A percentile compares a stretch with the other conserved stretches of the same genome.
These are phyloP conservation scores for Anas capensis DNA, from an alignment of 2,797 vertebrate genomes.

Conservation along the genomic window DNA sequence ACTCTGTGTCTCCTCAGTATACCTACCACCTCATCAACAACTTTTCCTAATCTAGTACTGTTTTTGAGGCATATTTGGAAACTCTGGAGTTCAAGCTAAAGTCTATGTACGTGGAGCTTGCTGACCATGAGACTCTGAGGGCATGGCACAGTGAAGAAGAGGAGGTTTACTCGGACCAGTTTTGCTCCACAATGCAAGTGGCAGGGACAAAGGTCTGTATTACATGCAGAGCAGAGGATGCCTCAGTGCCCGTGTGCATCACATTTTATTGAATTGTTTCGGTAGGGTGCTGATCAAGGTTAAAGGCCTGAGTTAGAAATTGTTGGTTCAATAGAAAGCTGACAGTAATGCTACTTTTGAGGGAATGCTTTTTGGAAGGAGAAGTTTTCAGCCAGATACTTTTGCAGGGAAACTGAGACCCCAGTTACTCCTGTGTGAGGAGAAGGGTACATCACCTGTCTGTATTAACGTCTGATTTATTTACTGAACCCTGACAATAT, in stretches of 20 bases:
- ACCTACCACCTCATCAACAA: constrained; percentile 39
- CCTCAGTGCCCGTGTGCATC: background rate
- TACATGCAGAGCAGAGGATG: background rate
- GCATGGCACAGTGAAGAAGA: no score
- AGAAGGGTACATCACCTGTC: background rate
- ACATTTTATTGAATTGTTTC: background rate
- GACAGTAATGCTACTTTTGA: background rate
- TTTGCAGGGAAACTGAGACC: background rate
- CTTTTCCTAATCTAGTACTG: no score
- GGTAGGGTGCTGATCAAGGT: background rate
- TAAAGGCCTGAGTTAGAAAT: background rate
- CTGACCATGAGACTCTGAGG: no score
- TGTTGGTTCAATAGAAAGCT: background rate
- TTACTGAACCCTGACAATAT: background rate
- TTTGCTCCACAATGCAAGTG: background rate
- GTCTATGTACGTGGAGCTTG: no score
- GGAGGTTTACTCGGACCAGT: no score
- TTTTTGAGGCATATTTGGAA: no score
- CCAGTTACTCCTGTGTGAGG: background rate
- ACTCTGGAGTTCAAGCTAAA: no score
- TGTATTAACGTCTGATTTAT: background rate
- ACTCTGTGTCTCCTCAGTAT: background rate
- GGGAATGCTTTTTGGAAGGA: background rate
- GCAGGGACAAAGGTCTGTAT: background rate
- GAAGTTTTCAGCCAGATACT: background rate